Percentiles rank a stretch among this genome's conserved stretches.
Conservation (phyloP, 2,113 vertebrate species). For the Merops nubicus region DNA sequence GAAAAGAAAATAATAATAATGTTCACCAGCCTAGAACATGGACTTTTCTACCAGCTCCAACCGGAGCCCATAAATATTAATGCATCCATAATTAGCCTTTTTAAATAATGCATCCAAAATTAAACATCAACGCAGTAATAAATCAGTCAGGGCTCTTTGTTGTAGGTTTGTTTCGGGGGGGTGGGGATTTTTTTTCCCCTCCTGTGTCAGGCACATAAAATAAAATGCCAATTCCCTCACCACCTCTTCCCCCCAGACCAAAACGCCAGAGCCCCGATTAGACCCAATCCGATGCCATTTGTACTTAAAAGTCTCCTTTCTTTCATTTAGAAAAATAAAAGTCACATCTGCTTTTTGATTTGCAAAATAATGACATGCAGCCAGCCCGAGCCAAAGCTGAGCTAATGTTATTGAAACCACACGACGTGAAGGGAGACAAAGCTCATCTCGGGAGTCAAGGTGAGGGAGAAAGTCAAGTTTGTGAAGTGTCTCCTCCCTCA, state of each 20-base stretch:
- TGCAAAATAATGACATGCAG: constrained; percentile 42
- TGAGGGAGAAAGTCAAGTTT: constrained; percentile 46
- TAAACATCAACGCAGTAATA: constrained; percentile 71
- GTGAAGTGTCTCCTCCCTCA: not conserved
- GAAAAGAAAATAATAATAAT: constrained; percentile 43
- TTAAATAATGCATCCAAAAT: constrained; percentile 75
- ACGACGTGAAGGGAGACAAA: constrained; percentile 35
- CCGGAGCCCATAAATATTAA: constrained; percentile 70
- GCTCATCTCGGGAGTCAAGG: constrained; percentile 34
- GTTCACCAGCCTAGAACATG: constrained; percentile 54
- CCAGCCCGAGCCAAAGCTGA: constrained; percentile 29
- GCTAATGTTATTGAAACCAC: constrained; percentile 48
- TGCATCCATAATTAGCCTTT: constrained; percentile 72
- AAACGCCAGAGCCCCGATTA: not conserved
- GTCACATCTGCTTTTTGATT: constrained; percentile 33
- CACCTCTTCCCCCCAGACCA: not conserved
- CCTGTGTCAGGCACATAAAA: constrained; percentile 23
- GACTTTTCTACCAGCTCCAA: constrained; percentile 68
- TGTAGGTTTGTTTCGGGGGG: not conserved
- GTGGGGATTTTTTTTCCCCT: not conserved
- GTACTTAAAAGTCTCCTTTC: constrained; percentile 36
- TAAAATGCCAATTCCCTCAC: constrained; percentile 35
- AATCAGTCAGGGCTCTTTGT: constrained; percentile 69
- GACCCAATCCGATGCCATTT: not conserved
- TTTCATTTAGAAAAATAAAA: constrained; percentile 45